Percentiles rank a stretch among this genome's conserved stretches.
Evolutionary conservation across 2,888 invertebrate species (phyloP).

Genomic region (Drosophila paucipuncta): DNA sequence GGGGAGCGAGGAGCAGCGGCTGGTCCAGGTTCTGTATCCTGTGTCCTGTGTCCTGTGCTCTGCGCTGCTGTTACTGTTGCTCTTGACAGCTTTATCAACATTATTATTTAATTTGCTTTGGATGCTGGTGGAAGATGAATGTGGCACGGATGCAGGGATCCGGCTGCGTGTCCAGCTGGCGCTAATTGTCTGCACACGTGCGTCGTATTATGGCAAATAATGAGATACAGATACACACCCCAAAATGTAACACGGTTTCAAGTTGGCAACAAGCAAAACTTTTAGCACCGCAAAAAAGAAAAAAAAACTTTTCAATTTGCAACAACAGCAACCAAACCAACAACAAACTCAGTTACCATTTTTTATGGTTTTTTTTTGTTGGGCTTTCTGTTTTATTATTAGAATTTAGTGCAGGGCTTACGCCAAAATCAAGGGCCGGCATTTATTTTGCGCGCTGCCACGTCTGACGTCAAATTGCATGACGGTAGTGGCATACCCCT

Average conservation of each 20-base stretch:
- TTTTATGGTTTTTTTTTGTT: conserved; percentile 13
- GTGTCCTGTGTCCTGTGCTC: background rate
- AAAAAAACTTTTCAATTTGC: conserved; percentile 49
- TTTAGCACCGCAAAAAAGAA: conserved; percentile 11
- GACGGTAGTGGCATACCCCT: conserved; percentile 25
- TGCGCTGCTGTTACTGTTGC: background rate
- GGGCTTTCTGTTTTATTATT: conserved; percentile 44
- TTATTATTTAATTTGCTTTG: conserved; percentile 76
- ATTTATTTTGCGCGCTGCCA: conserved; percentile 31
- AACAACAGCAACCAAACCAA: conserved; percentile 1
- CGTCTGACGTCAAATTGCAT: conserved; percentile 61
- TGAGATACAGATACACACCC: conserved; percentile 27
- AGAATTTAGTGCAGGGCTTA: conserved; percentile 51
- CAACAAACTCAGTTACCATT: conserved; percentile 22
- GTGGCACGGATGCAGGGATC: conserved; percentile 31
- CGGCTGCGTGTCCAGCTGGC: conserved; percentile 63
- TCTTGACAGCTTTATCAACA: conserved; percentile 71
- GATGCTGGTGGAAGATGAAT: conserved; percentile 47
- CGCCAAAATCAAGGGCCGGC: conserved; percentile 15
- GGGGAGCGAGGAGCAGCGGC: conserved; percentile 6
- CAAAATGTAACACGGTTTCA: conserved; percentile 5
- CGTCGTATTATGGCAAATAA: conserved; percentile 51
- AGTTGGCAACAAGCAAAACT: conserved; percentile 23
- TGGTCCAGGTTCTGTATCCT: background rate
- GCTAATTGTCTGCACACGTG: conserved; percentile 75